Conservation (phyloP, 2,113 vertebrate genomes). For the Nannobrachium achirus region DNA sequence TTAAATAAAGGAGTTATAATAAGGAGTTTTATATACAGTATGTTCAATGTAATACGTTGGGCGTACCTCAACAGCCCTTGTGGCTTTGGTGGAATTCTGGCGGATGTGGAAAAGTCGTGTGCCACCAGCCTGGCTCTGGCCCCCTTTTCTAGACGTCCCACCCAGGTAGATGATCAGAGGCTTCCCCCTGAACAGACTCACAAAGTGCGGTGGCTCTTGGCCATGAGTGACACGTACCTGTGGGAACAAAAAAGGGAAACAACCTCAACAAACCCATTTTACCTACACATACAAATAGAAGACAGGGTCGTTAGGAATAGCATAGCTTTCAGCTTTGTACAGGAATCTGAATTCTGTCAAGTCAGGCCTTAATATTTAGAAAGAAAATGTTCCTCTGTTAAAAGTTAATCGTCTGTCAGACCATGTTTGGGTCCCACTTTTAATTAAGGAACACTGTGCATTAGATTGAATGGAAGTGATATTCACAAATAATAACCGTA, state of each 20-base stretch:
- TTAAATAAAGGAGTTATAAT: no score
- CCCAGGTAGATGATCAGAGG: constrained; percentile 75
- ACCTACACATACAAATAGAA: background rate
- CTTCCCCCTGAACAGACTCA: constrained; percentile 78
- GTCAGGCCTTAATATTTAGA: no score
- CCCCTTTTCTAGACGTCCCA: constrained; percentile 70
- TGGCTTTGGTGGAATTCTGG: constrained; percentile 65
- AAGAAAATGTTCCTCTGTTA: no score
- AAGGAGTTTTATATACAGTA: background rate
- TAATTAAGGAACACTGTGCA: no score
- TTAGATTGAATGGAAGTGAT: no score
- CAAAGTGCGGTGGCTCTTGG: constrained; percentile 79
- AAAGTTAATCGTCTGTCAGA: no score
- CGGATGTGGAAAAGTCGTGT: constrained; percentile 80
- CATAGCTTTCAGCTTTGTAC: no score
- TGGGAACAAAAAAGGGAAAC: constrained; percentile 1
- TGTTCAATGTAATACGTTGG: background rate
- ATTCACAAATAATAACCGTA: background rate
- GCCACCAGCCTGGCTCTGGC: constrained; percentile 48
- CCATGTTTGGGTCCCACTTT: no score
- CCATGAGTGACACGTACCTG: constrained; percentile 83
- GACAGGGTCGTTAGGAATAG: background rate
- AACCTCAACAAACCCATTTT: background rate
- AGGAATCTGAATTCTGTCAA: no score
- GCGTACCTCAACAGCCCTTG: constrained; percentile 80